Evolutionary conservation across 2,888 invertebrate genomes (phyloP).

Genomic region (Lasioglossum calceatum): DNA sequence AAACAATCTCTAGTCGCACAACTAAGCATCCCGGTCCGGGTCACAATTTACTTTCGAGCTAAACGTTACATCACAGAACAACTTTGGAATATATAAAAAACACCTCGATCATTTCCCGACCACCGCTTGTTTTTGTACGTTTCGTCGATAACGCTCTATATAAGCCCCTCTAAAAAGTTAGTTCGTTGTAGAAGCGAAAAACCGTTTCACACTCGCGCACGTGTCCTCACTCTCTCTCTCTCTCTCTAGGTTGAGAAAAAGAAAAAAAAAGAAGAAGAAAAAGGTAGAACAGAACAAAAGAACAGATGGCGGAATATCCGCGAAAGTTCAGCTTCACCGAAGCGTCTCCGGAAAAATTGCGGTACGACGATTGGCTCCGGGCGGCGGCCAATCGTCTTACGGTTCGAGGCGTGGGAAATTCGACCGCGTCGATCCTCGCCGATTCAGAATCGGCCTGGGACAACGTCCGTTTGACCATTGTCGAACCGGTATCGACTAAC

Average conservation of each 20-base stretch:
- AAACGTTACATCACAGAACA: slow-evolving; percentile 56
- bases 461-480: not conserved
- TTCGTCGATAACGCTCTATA: slow-evolving; percentile 44
- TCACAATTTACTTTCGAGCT: slow-evolving; percentile 31
- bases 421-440: not conserved
- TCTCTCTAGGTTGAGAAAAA: not conserved
- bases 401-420: slow-evolving; percentile 26
- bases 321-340: slow-evolving; percentile 70
- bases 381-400: slow-evolving; percentile 29
- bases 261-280: not conserved
- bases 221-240: not conserved
- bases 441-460: slow-evolving; percentile 18
- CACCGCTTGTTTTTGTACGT: slow-evolving; percentile 50
- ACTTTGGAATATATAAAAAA: slow-evolving; percentile 51
- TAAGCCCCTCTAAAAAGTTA: slow-evolving; percentile 38
- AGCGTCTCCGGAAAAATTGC: slow-evolving; percentile 58
- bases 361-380: slow-evolving; percentile 36
- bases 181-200: slow-evolving; percentile 60
- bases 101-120: slow-evolving; percentile 45
- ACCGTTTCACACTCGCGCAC: slow-evolving; percentile 50
- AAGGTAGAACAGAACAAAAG: slow-evolving; percentile 24
- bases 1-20: slow-evolving; percentile 25
- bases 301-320: slow-evolving; percentile 68
- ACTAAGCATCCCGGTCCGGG: slow-evolving; percentile 22
- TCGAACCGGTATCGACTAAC: not conserved